Percentiles rank a stretch among this genome's conserved stretches.
These are phyloP conservation scores for Drosophila elegans DNA, from an alignment of 1,140 invertebrate genomes.

Conservation along the genomic window DNA sequence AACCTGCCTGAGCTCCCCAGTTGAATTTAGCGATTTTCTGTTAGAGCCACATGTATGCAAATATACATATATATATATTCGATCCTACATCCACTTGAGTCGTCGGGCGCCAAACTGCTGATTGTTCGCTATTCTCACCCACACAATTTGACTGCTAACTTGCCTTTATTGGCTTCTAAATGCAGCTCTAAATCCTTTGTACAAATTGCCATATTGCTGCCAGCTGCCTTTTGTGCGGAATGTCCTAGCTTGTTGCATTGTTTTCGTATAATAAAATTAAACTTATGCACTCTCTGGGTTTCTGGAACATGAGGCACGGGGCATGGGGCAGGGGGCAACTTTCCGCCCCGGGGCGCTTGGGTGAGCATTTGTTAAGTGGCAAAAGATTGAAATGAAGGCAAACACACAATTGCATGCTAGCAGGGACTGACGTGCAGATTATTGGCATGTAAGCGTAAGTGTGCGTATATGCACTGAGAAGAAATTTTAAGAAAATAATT, in stretches of 20 bases:
- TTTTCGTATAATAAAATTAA: slow-evolving; percentile 83
- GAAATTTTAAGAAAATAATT: neutral
- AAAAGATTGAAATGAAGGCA: slow-evolving; percentile 81
- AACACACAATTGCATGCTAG: slow-evolving; percentile 40
- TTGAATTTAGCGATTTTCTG: neutral
- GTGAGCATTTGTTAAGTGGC: slow-evolving; percentile 80
- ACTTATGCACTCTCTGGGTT: slow-evolving; percentile 61
- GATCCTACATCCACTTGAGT: slow-evolving; percentile 35
- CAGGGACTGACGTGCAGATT: slow-evolving; percentile 63
- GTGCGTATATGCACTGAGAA: neutral
- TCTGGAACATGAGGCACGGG: neutral
- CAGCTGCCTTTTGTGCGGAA: slow-evolving; percentile 26
- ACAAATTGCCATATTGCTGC: slow-evolving; percentile 70
- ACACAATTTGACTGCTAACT: slow-evolving; percentile 63
- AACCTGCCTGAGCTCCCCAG: neutral
- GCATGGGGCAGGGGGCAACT: neutral
- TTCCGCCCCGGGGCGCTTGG: slow-evolving; percentile 21
- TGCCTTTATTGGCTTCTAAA: slow-evolving; percentile 79
- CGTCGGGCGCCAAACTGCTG: slow-evolving; percentile 32
- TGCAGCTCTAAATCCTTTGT: slow-evolving; percentile 78
- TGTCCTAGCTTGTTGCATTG: slow-evolving; percentile 70
- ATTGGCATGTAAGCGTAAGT: slow-evolving; percentile 45
- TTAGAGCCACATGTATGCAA: neutral
- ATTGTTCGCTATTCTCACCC: slow-evolving; percentile 40
- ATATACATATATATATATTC: neutral